A percentile compares a stretch with the other conserved stretches of the same genome.
These are phyloP conservation scores for Lucilia cuprina DNA, from an alignment of 1,140 invertebrate genomes.

Conservation along the genomic window DNA sequence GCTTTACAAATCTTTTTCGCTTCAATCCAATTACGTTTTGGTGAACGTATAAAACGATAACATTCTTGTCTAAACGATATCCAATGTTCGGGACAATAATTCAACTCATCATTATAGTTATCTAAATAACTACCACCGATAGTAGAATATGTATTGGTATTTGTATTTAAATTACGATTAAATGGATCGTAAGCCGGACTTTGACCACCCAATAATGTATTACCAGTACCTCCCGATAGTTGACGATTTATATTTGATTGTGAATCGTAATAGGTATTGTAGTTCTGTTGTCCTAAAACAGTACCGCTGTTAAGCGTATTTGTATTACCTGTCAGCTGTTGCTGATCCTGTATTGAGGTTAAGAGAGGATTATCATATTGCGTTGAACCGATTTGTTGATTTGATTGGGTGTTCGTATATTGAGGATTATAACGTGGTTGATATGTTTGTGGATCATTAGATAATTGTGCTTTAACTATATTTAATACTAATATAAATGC, in stretches of 20 bases:
- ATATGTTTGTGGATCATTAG: slow-evolving; percentile 50
- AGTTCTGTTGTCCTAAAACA: slow-evolving; percentile 40
- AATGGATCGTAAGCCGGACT: slow-evolving; percentile 53
- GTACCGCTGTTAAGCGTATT: slow-evolving; percentile 37
- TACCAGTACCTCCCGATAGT: slow-evolving; percentile 43
- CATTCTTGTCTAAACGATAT: slow-evolving; percentile 77
- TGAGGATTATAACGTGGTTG: slow-evolving; percentile 54
- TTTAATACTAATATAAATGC: slow-evolving; percentile 15
- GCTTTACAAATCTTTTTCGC: slow-evolving; percentile 81
- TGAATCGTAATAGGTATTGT: slow-evolving; percentile 39
- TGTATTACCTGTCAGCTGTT: slow-evolving; percentile 21
- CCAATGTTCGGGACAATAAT: slow-evolving; percentile 83
- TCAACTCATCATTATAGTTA: slow-evolving; percentile 53
- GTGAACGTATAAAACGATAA: slow-evolving; percentile 88
- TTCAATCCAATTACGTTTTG: slow-evolving; percentile 77
- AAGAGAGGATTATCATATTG: slow-evolving; percentile 53
- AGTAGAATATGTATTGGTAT: slow-evolving; percentile 43
- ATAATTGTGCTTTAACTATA: slow-evolving; percentile 43
- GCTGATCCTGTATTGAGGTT: slow-evolving; percentile 45
- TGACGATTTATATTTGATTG: slow-evolving; percentile 32
- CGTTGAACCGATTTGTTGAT: slow-evolving; percentile 40
- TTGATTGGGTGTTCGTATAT: slow-evolving; percentile 50
- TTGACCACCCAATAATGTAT: slow-evolving; percentile 4
- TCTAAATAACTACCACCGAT: slow-evolving; percentile 46
- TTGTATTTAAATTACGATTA: slow-evolving; percentile 43